Evolutionary conservation across 2,113 vertebrate species (phyloP), one percentile per base, ranked within the genome.

Genomic region (Colaptes auratus): DNA sequence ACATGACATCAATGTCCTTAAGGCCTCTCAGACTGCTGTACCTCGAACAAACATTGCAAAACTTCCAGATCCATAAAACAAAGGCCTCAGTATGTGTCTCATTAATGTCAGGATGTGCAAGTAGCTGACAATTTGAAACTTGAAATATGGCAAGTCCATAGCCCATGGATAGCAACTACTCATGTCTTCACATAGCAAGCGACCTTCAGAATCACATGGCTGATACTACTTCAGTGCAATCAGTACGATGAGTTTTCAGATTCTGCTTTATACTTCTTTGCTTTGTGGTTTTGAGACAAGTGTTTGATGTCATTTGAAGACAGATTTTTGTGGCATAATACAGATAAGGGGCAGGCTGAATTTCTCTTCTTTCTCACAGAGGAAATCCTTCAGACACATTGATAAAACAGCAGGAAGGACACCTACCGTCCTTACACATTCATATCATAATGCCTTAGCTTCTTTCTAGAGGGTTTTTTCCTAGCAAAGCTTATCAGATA

Each of bases 391-490:
- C 86, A 94, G 88, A 92, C 36, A 15, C 58, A 48, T 85, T 75
- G 93, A 92, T 94, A 91, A 92, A 94, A 86, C 73, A 48, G 79
- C 94, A 95, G 95, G 91, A 95, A 96, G 94, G 93, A 96, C 96
- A 95, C 91, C 91, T 97, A 91, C 89, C 12, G 69, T 97, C 91
- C 95, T 91, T 88, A 91, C 21, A 33, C 44, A 95, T 95, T 95
- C 80, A 86, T 69, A 91, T 86, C 91, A 92, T 83, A 71, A 72
- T 5, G 70, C 8, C 79, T 95, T 86, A 39, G 15, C 72, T 72
- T 69, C 82, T 88, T 80, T 44, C 64, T 50, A 2, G 2, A 53
- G 56, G 35, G 17, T 82, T 90, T 91, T 92, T 53, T 28, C 74
- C 53, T 3, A 67, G 79, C 35, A 86, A 89, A 92, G 76, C 36